These are phyloP conservation scores for Poicephalus meyeri DNA, from an alignment of 2,113 vertebrate species.

Conservation along the genomic window DNA sequence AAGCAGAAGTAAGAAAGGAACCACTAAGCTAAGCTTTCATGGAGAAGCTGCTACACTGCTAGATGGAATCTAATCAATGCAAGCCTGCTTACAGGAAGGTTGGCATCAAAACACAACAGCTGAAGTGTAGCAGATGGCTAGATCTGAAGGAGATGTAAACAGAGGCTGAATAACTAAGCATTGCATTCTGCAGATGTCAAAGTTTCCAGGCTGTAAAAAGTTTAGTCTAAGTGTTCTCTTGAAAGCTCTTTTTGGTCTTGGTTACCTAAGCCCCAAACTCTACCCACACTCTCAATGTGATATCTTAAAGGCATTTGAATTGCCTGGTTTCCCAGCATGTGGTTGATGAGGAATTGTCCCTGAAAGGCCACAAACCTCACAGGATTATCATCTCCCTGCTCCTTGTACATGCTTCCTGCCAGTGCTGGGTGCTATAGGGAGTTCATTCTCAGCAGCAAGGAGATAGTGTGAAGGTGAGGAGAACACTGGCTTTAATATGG, in stretches of 20 bases:
- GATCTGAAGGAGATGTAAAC: constrained; percentile 70
- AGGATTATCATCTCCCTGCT: not conserved
- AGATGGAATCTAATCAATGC: constrained; percentile 60
- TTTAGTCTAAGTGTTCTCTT: constrained; percentile 21
- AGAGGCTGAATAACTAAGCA: constrained; percentile 67
- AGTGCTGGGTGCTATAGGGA: not conserved
- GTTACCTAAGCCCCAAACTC: not conserved
- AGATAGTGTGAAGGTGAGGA: not conserved
- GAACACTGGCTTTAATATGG: accelerated
- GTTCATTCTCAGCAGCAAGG: not conserved
- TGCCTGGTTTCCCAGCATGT: not conserved
- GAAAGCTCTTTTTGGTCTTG: constrained; percentile 19
- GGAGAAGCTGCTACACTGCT: constrained; percentile 18
- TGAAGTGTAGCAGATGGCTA: constrained; percentile 73
- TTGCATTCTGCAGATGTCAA: constrained; percentile 68
- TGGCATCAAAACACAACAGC: constrained; percentile 72
- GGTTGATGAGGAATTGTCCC: not conserved
- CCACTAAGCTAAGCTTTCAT: not conserved
- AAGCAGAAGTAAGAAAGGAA: not conserved
- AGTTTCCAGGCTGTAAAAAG: constrained; percentile 61
- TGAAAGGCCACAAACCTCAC: not conserved
- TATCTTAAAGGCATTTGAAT: not conserved
- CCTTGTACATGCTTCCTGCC: not conserved
- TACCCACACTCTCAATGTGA: not conserved
- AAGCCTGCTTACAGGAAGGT: constrained; percentile 51